Percentiles rank a stretch among this genome's conserved stretches.
These are phyloP conservation scores for Cephalopachus bancanus DNA, from an alignment of 2,797 vertebrate genomes.

Conservation along the genomic window DNA sequence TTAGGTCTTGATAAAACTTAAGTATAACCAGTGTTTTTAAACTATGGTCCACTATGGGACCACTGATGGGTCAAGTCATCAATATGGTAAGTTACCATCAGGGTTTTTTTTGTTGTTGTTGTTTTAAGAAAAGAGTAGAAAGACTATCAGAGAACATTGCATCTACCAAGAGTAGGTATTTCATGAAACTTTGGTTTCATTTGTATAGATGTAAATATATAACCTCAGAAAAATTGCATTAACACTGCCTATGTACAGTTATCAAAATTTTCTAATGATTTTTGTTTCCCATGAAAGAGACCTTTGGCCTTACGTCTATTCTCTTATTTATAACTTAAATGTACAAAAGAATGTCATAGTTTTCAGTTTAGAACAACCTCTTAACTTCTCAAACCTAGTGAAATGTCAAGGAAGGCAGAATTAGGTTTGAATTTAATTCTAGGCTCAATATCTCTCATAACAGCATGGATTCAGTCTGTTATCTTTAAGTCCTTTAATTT, in stretches of 20 bases:
- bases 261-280: background rate
- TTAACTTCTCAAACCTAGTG: background rate
- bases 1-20: background rate
- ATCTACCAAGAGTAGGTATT: background rate
- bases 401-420: background rate
- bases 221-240: background rate
- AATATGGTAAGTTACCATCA: background rate
- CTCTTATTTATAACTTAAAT: background rate
- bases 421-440: background rate
- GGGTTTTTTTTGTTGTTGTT: background rate
- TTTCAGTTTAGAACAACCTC: slow-evolving; percentile 9
- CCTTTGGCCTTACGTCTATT: background rate
- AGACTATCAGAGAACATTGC: background rate
- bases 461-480: background rate
- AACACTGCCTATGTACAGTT: background rate
- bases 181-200: background rate
- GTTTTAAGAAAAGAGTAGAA: background rate
- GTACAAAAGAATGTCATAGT: background rate
- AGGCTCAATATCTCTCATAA: background rate
- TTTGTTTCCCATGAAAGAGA: background rate
- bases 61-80: background rate
- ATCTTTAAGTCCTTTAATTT: background rate
- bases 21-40: background rate
- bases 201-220: background rate
- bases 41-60: background rate